These are phyloP conservation scores for Drosophila sordidapex DNA, from an alignment of 2,888 invertebrate species.

Conservation along the genomic window DNA sequence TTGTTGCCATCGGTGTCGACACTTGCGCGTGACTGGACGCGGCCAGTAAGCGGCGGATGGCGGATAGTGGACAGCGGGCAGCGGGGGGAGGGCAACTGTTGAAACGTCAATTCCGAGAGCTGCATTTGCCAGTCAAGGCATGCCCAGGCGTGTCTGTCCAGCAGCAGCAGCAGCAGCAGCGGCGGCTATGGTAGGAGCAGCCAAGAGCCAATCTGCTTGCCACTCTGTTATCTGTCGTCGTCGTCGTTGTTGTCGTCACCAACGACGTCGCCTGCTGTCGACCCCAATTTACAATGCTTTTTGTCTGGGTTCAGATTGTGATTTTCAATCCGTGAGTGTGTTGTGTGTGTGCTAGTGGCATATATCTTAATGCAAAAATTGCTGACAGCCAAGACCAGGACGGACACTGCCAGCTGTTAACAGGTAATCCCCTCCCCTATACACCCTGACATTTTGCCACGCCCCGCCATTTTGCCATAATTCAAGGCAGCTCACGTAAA, in stretches of 20 bases:
- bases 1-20: constrained; percentile 45
- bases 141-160: constrained; percentile 28
- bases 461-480: constrained; percentile 48
- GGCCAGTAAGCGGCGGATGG: constrained; percentile 13
- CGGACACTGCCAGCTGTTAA: constrained; percentile 53
- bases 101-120: constrained; percentile 68
- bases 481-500: constrained; percentile 77
- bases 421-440: constrained; percentile 62
- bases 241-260: constrained; percentile 13
- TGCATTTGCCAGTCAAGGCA: constrained; percentile 58
- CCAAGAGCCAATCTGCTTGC: constrained; percentile 72
- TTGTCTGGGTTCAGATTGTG: constrained; percentile 60
- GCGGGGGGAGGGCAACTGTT: constrained; percentile 35
- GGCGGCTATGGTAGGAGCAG: constrained; percentile 3
- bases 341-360: constrained; percentile 62
- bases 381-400: constrained; percentile 37
- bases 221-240: constrained; percentile 67
- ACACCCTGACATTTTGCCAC: not conserved
- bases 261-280: constrained; percentile 59
- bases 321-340: constrained; percentile 13
- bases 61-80: constrained; percentile 7
- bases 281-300: constrained; percentile 77
- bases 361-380: constrained; percentile 66
- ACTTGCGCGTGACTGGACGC: constrained; percentile 19
- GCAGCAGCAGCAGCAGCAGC: constrained; percentile 21